Conservation (phyloP, 2,113 vertebrate genomes). For the Hypocryptadius cinnamomeus region DNA sequence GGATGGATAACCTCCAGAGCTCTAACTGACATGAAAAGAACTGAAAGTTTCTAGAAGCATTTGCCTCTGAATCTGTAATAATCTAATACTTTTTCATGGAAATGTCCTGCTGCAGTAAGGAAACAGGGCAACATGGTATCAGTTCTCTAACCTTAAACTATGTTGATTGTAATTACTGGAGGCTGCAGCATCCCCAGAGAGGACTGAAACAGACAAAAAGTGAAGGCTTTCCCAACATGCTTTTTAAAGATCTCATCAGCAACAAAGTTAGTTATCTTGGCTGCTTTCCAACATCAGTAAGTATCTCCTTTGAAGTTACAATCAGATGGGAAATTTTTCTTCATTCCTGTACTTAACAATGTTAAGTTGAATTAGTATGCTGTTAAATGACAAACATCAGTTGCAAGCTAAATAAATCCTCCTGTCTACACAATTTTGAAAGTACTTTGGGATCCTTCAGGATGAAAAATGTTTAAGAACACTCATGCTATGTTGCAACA, state of each 20-base stretch:
- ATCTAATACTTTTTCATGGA: not conserved
- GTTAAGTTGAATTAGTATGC: not conserved
- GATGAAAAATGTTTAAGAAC: not conserved
- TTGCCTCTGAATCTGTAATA: not conserved
- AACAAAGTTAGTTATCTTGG: not conserved
- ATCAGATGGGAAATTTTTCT: not conserved
- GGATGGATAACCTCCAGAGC: not conserved
- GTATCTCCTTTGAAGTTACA: not conserved
- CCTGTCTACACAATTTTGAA: not conserved
- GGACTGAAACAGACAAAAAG: not conserved
- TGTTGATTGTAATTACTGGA: not conserved
- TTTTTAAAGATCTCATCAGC: not conserved
- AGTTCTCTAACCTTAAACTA: not conserved
- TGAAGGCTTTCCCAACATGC: not conserved
- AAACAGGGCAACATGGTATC: not conserved
- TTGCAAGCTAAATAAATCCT: not conserved
- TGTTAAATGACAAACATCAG: not conserved
- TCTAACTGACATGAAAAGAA: not conserved
- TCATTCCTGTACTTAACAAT: not conserved
- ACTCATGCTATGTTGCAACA: not conserved
- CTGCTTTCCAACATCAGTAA: not conserved
- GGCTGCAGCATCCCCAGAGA: not conserved
- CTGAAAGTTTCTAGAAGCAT: not conserved
- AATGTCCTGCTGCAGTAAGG: not conserved
- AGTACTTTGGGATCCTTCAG: not conserved